Conservation (phyloP, 2,797 vertebrate genomes). For the Phyllotis vaccarum region DNA sequence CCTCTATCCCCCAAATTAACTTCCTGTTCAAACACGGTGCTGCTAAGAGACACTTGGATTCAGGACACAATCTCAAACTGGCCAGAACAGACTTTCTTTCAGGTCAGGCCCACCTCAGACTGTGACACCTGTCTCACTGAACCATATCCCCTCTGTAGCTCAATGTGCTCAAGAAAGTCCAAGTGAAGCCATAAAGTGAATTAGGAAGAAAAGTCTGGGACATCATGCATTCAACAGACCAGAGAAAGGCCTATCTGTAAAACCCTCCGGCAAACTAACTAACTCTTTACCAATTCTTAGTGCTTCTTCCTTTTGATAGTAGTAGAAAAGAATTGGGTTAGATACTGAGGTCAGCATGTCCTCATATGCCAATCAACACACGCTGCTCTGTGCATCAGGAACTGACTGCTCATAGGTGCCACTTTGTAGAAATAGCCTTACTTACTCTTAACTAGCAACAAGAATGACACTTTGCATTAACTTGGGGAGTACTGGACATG, state of each 20-base stretch:
- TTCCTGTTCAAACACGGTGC: slow-evolving; percentile 5
- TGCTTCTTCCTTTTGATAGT: background rate
- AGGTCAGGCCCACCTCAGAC: background rate
- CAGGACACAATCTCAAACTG: background rate
- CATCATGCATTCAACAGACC: accelerated
- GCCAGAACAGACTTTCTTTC: background rate
- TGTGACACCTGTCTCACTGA: slow-evolving; percentile 28
- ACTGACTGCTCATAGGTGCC: background rate
- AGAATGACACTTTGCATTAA: background rate
- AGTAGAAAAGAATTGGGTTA: background rate
- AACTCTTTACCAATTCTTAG: background rate
- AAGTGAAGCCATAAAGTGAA: background rate
- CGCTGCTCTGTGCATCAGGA: background rate
- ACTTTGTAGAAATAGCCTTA: background rate
- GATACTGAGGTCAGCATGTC: background rate
- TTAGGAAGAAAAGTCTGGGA: background rate
- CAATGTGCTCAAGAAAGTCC: background rate
- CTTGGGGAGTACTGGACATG: background rate
- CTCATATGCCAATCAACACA: background rate
- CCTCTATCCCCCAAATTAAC: slow-evolving; percentile 28
- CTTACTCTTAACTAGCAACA: background rate
- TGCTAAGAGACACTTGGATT: background rate
- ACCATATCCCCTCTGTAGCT: background rate
- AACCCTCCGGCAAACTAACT: background rate
- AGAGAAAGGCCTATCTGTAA: background rate